phyloP scores from a whole-genome alignment of 2,888 invertebrate genomes.

The Hirudinaria manillensis region DNA sequence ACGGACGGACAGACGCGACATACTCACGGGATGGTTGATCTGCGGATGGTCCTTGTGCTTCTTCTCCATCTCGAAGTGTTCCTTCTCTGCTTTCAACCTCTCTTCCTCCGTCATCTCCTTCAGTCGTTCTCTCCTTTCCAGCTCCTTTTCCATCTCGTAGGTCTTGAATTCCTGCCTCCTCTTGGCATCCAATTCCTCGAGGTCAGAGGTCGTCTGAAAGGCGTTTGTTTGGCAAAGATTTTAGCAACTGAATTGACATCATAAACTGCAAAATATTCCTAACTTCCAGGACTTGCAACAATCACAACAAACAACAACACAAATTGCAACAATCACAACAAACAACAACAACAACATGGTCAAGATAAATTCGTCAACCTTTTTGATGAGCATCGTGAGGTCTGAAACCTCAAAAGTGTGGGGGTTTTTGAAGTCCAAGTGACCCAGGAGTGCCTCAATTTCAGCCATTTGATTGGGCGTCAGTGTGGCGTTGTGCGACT shows the following conservation, averaged over 20 bases:
- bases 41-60: slow-evolving; percentile 80
- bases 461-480: slow-evolving; percentile 1
- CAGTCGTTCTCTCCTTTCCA: slow-evolving; percentile 65
- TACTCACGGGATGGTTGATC: slow-evolving; percentile 55
- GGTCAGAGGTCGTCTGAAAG: slow-evolving; percentile 63
- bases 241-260: neutral
- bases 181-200: slow-evolving; percentile 72
- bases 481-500: neutral
- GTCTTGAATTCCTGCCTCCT: slow-evolving; percentile 81
- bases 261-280: neutral
- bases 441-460: slow-evolving; percentile 55
- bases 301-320: too few species aligned
- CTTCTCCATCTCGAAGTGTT: slow-evolving; percentile 66
- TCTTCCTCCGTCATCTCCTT: slow-evolving; percentile 68
- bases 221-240: neutral
- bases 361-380: slow-evolving; percentile 56
- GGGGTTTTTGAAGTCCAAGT: slow-evolving; percentile 80
- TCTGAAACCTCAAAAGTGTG: slow-evolving; percentile 92
- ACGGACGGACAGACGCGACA: neutral
- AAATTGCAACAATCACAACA: too few species aligned
- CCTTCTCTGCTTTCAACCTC: slow-evolving; percentile 59
- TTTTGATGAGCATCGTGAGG: slow-evolving; percentile 78
- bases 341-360: too few species aligned
- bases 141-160: slow-evolving; percentile 94
- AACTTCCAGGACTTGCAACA: too few species aligned